These are phyloP conservation scores for Ramazzottius varieornatus DNA, from an alignment of 2,888 invertebrate species.

Conservation along the genomic window DNA sequence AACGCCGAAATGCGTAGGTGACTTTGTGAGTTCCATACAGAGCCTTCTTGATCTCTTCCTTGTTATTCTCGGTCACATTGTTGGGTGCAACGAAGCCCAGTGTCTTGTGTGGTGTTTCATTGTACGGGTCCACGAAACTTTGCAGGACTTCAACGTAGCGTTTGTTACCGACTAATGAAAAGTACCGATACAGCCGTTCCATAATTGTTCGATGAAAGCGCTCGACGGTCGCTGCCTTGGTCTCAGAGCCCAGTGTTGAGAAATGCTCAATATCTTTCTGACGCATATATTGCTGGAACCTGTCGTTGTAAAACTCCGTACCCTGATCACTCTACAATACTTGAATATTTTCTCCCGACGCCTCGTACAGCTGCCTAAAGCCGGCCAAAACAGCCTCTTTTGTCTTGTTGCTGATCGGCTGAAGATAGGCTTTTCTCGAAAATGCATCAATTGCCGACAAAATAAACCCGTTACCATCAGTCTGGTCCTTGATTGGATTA, in stretches of 20 bases:
- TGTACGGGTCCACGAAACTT: not conserved
- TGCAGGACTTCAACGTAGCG: not conserved
- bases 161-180: not conserved
- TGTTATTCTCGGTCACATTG: not conserved
- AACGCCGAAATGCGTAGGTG: not conserved
- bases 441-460: not conserved
- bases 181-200: not conserved
- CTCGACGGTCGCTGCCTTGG: not conserved
- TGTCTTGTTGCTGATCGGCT: not conserved
- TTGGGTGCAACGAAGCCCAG: not conserved
- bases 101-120: not conserved
- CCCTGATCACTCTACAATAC: not conserved
- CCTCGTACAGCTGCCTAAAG: not conserved
- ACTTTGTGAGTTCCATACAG: not conserved
- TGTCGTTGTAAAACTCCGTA: not conserved
- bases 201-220: not conserved
- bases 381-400: not conserved
- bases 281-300: not conserved
- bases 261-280: not conserved
- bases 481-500: not conserved
- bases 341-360: not conserved
- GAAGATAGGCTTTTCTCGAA: not conserved
- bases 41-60: not conserved
- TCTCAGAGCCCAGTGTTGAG: not conserved
- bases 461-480: not conserved